Conservation (phyloP, 2,113 vertebrate species). For the Mesitornis unicolor region DNA sequence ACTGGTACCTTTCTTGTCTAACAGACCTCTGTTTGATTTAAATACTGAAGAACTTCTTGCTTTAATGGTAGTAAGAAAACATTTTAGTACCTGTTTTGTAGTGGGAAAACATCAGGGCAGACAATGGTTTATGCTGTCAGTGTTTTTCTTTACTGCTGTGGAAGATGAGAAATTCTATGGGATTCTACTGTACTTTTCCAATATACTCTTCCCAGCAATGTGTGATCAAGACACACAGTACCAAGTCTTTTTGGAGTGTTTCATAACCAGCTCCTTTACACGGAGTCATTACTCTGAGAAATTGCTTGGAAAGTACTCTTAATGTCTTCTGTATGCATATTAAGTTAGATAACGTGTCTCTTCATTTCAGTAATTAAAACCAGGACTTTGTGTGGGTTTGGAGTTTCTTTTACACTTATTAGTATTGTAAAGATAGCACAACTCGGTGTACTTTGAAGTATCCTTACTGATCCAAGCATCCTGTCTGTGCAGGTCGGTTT, state of each 20-base stretch:
- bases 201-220: neutral
- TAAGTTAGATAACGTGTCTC: neutral
- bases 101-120: too few relatives aligned
- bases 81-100: neutral
- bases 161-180: neutral
- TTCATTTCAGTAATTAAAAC: neutral
- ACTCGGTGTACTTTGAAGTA: neutral
- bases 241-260: neutral
- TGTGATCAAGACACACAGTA: accelerated
- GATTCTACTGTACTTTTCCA: neutral
- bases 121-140: too few relatives aligned
- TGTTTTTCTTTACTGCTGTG: neutral
- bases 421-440: neutral
- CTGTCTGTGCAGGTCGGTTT: neutral
- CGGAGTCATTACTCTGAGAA: neutral
- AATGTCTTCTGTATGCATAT: neutral
- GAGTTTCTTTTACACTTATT: neutral
- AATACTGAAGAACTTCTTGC: neutral
- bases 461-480: neutral
- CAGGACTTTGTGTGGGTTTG: accelerated
- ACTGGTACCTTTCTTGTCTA: neutral
- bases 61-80: neutral
- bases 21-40: neutral
- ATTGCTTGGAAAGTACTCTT: neutral
- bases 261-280: neutral